Percentiles rank a stretch among this genome's conserved stretches.
Conservation (phyloP, 2,888 invertebrate species). For the Lasioglossum leucozonium region DNA sequence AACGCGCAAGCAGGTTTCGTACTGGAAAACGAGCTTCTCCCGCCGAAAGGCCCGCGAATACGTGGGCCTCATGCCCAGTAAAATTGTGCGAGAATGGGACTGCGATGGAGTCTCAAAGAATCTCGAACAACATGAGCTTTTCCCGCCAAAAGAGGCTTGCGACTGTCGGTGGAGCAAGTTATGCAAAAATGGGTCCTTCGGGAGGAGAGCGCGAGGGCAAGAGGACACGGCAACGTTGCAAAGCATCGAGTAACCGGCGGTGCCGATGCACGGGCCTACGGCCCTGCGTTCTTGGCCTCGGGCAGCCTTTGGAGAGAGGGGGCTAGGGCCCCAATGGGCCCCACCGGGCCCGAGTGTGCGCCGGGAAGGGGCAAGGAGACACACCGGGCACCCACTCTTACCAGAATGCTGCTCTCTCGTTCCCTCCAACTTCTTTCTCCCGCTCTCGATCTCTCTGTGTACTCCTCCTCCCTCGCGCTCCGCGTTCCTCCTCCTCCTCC, state of each 20-base stretch:
- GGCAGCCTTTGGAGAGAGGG: conserved; percentile 68
- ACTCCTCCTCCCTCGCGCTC: conserved; percentile 37
- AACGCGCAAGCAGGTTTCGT: no score
- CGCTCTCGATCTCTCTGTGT: conserved; percentile 18
- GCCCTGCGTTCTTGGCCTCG: conserved; percentile 78
- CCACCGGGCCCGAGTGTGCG: conserved; percentile 55
- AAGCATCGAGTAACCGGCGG: conserved; percentile 68
- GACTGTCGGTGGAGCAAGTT: conserved; percentile 72
- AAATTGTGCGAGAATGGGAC: no score
- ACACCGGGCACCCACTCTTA: conserved; percentile 73
- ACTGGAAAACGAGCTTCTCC: not conserved
- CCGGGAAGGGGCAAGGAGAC: conserved; percentile 68
- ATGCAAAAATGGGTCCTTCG: conserved; percentile 72
- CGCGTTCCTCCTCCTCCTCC: conserved; percentile 18
- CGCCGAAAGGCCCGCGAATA: not conserved
- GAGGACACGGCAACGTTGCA: conserved; percentile 79
- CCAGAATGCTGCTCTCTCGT: conserved; percentile 41
- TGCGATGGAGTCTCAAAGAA: no score
- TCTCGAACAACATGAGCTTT: no score
- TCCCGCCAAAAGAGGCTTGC: conserved; percentile 27
- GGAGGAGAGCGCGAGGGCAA: conserved; percentile 59
- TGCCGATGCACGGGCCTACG: conserved; percentile 73
- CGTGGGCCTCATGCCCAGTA: not conserved
- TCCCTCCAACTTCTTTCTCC: conserved; percentile 30
- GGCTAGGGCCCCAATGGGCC: conserved; percentile 41